These are phyloP conservation scores for Malurus splendens DNA, from an alignment of 2,797 vertebrate genomes.

Conservation along the genomic window DNA sequence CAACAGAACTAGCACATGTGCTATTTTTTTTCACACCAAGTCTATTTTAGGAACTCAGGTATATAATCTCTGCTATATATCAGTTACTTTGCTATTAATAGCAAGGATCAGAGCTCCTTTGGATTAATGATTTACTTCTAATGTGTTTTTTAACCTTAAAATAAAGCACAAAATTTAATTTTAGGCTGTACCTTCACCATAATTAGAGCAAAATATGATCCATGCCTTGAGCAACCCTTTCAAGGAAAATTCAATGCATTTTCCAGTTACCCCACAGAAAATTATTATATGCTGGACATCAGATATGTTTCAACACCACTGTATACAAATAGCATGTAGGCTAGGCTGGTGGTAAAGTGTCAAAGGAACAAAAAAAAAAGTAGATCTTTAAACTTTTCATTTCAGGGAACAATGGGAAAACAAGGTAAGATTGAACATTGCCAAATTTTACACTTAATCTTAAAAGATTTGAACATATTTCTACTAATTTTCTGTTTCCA, in stretches of 20 bases:
- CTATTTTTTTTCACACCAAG: background rate
- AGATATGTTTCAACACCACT: background rate
- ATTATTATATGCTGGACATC: background rate
- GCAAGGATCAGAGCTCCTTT: background rate
- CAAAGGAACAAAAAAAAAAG: background rate
- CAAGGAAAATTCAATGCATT: background rate
- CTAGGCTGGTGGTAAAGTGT: background rate
- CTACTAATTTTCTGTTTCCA: background rate
- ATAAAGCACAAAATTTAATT: slow-evolving; percentile 1
- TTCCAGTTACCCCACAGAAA: background rate
- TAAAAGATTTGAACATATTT: background rate
- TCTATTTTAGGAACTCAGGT: slow-evolving; percentile 22
- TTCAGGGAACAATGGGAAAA: background rate
- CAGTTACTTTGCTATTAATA: slow-evolving; percentile 50
- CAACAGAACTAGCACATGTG: background rate
- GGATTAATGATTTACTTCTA: slow-evolving; percentile 46
- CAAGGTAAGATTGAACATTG: background rate
- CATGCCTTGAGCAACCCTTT: slow-evolving; percentile 15
- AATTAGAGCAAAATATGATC: background rate
- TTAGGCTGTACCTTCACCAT: background rate
- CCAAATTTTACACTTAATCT: background rate
- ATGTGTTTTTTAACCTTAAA: slow-evolving; percentile 50
- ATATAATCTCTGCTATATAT: slow-evolving; percentile 14
- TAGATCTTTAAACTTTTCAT: background rate
- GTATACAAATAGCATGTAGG: background rate